Evolutionary conservation across 2,888 invertebrate species (phyloP), one percentile per base, ranked within the genome.

Genomic region (Nesidiocoris tenuis): DNA sequence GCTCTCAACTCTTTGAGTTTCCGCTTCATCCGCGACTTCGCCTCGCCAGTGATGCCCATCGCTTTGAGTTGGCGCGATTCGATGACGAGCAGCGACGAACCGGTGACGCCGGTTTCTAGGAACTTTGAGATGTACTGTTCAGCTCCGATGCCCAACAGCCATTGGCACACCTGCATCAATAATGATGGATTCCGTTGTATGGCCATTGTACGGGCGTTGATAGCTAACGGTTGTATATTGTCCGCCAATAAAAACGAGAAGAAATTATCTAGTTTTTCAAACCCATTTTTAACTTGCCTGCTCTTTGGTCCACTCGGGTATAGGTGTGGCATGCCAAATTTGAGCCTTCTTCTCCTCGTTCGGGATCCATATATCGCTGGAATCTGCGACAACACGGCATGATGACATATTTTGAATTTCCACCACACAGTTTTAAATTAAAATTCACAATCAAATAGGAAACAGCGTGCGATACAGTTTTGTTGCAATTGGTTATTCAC

Each of bases 61-160:
- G 65, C 61, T 68, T 75, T 98, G 79, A 98, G 90, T 85, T 95
- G 96, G 76, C 93, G 90, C 0, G 96, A 94, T 83, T 96, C 96
- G 74, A 98, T 87, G 79, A 92, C 90, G 63, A 98, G 86, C 75
- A 98, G 87, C 72, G 93, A 90, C 54, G 90, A 87, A 19, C 98
- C 98, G 84, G 93, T 94, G 71, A 98, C 92, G 82, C 92, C 92
- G 81, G 94, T 90, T 81, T 94, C 93, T 72, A 93, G 89, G 84
- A 97, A 95, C 81, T 93, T 92, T 66, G 93, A 88, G 80, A 93
- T 91, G 85, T 94, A 92, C 76, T 93, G 91, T 83, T 96, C 95
- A 82, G 97, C 86, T 56, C 95, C 88, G 74, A 88, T 83, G 2
- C 85, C 93, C 79, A 94, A 88, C 79, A 97, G 86, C 96, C 96